A percentile compares a stretch with the other conserved stretches of the same genome.
These are phyloP conservation scores for Pagetopsis macropterus DNA, from an alignment of 2,797 vertebrate genomes.

Conservation along the genomic window DNA sequence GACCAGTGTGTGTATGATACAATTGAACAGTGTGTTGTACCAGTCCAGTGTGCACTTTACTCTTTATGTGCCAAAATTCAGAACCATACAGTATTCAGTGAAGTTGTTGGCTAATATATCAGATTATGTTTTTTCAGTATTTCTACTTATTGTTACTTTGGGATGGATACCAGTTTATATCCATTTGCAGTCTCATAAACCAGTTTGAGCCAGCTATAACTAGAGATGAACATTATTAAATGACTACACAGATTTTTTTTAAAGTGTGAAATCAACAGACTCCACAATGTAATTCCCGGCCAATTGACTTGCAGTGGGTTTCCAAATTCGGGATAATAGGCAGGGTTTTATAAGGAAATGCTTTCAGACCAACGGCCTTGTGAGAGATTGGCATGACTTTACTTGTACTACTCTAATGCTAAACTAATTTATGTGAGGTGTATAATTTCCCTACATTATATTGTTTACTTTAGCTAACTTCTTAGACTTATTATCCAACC, in stretches of 20 bases:
- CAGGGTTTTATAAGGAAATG: no score
- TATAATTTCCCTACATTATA: no score
- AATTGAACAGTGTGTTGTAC: constrained; percentile 29
- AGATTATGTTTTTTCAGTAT: constrained; percentile 19
- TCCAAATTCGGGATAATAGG: no score
- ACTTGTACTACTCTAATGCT: no score
- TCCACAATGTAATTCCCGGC: no score
- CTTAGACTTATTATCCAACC: no score
- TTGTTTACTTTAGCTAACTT: no score
- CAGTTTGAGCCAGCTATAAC: background rate
- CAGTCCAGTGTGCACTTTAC: constrained; percentile 27
- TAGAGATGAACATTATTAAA: background rate
- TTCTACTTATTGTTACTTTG: constrained; percentile 14
- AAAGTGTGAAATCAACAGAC: background rate
- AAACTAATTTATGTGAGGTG: no score
- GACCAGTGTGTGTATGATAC: constrained; percentile 17
- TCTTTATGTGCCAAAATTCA: constrained; percentile 36
- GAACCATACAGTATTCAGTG: constrained; percentile 16
- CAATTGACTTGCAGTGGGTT: no score
- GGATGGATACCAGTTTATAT: constrained; percentile 8
- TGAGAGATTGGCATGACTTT: no score
- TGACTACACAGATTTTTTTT: background rate
- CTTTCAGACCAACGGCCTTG: no score
- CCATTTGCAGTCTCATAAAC: constrained; percentile 5
- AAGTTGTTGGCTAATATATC: constrained; percentile 17